Conservation (phyloP, 1,140 invertebrate species). For the Triops cancriformis region DNA sequence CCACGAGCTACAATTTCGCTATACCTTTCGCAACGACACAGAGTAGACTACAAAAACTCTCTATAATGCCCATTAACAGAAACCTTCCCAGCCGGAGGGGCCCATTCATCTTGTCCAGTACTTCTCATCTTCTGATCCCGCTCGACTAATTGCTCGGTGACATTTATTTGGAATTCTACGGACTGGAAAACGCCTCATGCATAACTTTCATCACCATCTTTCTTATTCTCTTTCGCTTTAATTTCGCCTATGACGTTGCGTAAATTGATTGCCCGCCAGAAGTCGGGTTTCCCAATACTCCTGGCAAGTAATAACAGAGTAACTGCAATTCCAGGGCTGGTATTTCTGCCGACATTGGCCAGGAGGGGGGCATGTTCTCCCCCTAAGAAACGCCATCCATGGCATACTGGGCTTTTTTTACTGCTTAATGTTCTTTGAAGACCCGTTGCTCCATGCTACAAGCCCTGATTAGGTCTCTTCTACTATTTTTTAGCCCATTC, state of each 20-base stretch:
- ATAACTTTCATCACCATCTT: too few species aligned
- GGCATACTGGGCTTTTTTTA: neutral
- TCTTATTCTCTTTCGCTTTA: too few species aligned
- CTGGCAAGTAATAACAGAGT: neutral
- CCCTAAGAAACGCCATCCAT: too few species aligned
- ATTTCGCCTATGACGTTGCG: too few species aligned
- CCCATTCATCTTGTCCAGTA: neutral
- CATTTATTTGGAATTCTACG: neutral
- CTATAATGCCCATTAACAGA: neutral
- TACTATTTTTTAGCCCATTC: neutral
- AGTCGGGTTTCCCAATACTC: too few species aligned
- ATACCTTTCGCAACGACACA: too few species aligned
- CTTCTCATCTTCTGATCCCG: neutral
- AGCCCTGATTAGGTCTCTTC: neutral
- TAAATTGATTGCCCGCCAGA: neutral
- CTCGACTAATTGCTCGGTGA: neutral
- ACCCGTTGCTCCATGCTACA: neutral
- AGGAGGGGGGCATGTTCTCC: neutral
- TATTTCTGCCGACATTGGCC: neutral
- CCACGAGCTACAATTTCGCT: too few species aligned
- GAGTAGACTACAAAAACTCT: too few species aligned
- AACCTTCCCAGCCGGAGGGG: neutral
- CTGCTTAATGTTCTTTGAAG: neutral
- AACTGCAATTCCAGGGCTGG: neutral
- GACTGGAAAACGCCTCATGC: too few species aligned